phyloP scores from a whole-genome alignment of 2,113 vertebrate species.

The Ceyx margarethae region DNA sequence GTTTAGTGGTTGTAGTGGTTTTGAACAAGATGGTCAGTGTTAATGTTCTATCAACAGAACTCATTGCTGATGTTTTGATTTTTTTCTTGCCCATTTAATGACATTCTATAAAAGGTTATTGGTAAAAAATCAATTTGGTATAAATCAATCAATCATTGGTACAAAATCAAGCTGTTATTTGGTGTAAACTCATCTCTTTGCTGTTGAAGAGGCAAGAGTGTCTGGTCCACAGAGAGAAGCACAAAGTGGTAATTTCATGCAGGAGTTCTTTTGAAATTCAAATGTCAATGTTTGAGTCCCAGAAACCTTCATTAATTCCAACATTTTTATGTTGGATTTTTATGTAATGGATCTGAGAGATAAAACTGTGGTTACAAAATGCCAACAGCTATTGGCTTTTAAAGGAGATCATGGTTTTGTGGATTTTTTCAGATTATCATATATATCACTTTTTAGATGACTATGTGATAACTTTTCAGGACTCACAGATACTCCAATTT shows the following conservation, averaged over 20 bases:
- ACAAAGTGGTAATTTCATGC: background rate
- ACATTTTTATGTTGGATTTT: background rate
- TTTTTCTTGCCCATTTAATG: background rate
- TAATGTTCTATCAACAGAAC: background rate
- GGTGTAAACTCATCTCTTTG: background rate
- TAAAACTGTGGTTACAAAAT: background rate
- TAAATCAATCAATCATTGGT: too few species aligned
- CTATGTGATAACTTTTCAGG: background rate
- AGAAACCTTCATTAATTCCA: background rate
- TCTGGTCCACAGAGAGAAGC: background rate
- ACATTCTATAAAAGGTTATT: background rate
- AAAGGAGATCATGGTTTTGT: background rate
- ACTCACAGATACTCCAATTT: background rate
- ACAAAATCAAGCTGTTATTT: background rate
- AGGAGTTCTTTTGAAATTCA: constrained; percentile 44
- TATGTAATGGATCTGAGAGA: background rate
- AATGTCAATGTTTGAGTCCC: background rate
- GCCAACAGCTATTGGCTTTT: background rate
- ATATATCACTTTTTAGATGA: background rate
- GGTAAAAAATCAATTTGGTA: too few species aligned
- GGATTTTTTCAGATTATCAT: background rate
- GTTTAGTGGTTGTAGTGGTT: background rate
- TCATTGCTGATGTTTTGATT: background rate
- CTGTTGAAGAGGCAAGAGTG: background rate
- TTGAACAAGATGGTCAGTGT: background rate